Evolutionary conservation across 2,797 vertebrate genomes (phyloP), one percentile per base, ranked within the genome.

Genomic region (Phataginus tetradactyla): DNA sequence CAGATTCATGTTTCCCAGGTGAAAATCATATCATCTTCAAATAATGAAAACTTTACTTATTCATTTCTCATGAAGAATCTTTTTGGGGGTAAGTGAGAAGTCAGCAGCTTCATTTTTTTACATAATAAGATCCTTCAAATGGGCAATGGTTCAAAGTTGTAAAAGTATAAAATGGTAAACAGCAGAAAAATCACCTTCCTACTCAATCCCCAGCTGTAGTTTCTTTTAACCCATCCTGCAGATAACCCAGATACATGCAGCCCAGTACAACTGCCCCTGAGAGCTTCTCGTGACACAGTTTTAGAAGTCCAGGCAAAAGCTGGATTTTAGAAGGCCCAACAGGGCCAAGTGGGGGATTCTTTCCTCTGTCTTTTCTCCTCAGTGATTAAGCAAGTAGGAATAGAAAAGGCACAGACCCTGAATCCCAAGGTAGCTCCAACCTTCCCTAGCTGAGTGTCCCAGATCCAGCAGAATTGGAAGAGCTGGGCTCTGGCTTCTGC

Each of bases 11-110:
- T 85, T 91, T 91, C 93, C 63, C 18, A 42, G 71, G 63, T 96
- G 86, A 93, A 95, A 89, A 51, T 51, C 23, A 57, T 63, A 51
- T 25, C 6, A 64, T 37, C 7, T 86, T 86, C 23, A 92, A 92
- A 84, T 90, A 95, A 95, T 69, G 14, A 97, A 87, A 87, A 90
- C 59, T 37, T 80, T 45, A 53, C 13, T 15, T 92, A 11, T 91
- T 88, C 27, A 34, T 49, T 96, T 85, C 45, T 92, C 61, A 72
- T 39, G 14, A 88, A 80, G 25, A 84, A 59, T 85, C 1, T 63
- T 90, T 69, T 39, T 57, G 1, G 5, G 7, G 6, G 10, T 6
- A 27, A 17, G 13, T 71, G 3, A 63, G 15, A 86, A 72, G 6
- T 7, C 21, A 95, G 29, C 9, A 77, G 18, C 45, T 57, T 78